Conservation (phyloP, 1,140 invertebrate genomes). For the Drosophila littoralis region DNA sequence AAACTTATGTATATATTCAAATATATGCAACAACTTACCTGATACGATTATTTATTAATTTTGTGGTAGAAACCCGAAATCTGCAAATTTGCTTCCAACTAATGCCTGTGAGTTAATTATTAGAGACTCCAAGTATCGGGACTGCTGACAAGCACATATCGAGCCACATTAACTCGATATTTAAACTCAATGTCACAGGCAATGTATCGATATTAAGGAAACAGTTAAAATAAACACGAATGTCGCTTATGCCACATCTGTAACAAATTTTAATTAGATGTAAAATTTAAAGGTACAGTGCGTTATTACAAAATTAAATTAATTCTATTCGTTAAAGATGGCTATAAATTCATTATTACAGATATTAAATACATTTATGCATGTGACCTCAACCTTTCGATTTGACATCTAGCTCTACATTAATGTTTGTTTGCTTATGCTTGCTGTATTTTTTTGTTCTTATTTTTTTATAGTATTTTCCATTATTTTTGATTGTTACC, state of each 20-base stretch:
- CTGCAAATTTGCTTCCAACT: conserved; percentile 7
- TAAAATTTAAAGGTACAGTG: no score
- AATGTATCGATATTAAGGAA: conserved; percentile 10
- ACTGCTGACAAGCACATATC: neutral
- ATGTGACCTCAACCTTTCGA: no score
- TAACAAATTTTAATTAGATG: neutral
- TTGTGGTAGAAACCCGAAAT: conserved; percentile 10
- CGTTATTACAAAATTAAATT: no score
- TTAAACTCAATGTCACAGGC: neutral
- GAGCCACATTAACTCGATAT: neutral
- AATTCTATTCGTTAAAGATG: no score
- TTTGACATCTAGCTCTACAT: no score
- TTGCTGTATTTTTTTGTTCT: no score
- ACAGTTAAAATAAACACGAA: neutral
- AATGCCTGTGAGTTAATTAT: conserved; percentile 4
- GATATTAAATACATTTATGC: no score
- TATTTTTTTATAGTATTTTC: neutral
- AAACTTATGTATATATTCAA: neutral
- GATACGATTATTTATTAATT: conserved; percentile 8
- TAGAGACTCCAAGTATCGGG: neutral
- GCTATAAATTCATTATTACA: no score
- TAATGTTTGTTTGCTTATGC: no score
- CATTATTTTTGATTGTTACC: neutral
- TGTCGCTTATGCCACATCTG: neutral
- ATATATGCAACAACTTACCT: conserved; percentile 25